A percentile compares a stretch with the other conserved stretches of the same genome.
These are phyloP conservation scores for Lithophane ornitopus DNA, from an alignment of 2,888 invertebrate genomes.

Conservation along the genomic window DNA sequence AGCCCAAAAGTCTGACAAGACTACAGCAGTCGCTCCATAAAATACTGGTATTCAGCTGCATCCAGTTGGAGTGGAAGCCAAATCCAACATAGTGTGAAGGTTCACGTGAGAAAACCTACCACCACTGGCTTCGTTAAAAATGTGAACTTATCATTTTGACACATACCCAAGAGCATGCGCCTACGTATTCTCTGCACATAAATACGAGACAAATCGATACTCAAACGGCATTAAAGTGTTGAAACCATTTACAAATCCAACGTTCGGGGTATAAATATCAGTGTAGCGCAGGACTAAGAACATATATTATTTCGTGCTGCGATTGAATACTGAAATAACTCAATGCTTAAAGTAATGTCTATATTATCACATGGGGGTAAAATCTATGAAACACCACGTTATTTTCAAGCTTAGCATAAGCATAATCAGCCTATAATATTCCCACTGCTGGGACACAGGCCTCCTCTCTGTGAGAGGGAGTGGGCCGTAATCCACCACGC, in stretches of 20 bases:
- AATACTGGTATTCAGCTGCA: background rate
- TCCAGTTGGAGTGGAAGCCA: background rate
- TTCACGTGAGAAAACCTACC: background rate
- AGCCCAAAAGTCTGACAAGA: background rate
- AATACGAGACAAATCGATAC: slow-evolving; percentile 35
- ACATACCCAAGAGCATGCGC: background rate
- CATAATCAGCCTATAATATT: too few relatives aligned
- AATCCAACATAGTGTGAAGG: background rate
- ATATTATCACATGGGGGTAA: background rate
- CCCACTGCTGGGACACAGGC: too few relatives aligned
- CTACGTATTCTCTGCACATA: background rate
- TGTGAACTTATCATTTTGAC: background rate
- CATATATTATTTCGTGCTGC: slow-evolving; percentile 15
- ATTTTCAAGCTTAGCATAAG: too few relatives aligned
- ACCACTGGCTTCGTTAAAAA: too few relatives aligned
- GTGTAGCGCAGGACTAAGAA: slow-evolving; percentile 4
- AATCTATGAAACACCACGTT: background rate
- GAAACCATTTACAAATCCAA: slow-evolving; percentile 37
- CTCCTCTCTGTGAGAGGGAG: too few relatives aligned
- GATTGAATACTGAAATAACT: slow-evolving; percentile 24
- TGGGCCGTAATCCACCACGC: too few relatives aligned
- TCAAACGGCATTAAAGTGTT: slow-evolving; percentile 25
- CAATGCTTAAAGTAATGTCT: background rate
- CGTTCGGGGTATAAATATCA: slow-evolving; percentile 37
- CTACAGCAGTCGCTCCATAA: background rate